Conservation (phyloP, 2,888 invertebrate genomes). For the Mesopsocus fuscifrons region DNA sequence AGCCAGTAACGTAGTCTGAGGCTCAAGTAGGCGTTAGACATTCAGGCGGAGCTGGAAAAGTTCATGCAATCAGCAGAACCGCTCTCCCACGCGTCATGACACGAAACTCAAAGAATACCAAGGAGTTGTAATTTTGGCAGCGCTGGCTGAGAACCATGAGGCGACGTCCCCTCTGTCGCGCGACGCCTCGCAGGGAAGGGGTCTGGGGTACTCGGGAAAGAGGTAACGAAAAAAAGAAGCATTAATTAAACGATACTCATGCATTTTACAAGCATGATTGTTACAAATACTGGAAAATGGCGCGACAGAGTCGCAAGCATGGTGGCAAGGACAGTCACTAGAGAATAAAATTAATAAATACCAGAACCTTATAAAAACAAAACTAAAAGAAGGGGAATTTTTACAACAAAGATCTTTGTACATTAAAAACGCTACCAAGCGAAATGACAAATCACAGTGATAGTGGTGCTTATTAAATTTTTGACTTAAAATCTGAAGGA, state of each 20-base stretch:
- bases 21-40: too few relatives aligned
- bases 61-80: neutral
- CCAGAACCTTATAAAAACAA: conserved; percentile 27
- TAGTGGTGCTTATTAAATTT: too few relatives aligned
- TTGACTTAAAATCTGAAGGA: neutral
- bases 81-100: conserved; percentile 4
- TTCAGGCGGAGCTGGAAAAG: neutral
- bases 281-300: conserved; percentile 44
- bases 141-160: too few relatives aligned
- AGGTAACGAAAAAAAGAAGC: conserved; percentile 23
- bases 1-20: too few relatives aligned
- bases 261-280: conserved; percentile 73
- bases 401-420: conserved; percentile 10
- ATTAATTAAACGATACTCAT: conserved; percentile 66
- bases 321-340: conserved; percentile 21
- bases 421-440: neutral
- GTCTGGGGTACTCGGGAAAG: neutral
- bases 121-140: conserved; percentile 9
- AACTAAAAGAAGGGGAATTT: conserved; percentile 21
- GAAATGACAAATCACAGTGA: neutral
- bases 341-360: conserved; percentile 29
- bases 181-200: too few relatives aligned
- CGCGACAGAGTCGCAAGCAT: conserved; percentile 7
- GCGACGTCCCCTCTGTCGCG: too few relatives aligned
- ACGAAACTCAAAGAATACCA: conserved; percentile 4